Percentiles rank a stretch among this genome's conserved stretches.
Evolutionary conservation across 2,113 vertebrate species (phyloP).

Genomic region (Cephalopholis sonnerati): DNA sequence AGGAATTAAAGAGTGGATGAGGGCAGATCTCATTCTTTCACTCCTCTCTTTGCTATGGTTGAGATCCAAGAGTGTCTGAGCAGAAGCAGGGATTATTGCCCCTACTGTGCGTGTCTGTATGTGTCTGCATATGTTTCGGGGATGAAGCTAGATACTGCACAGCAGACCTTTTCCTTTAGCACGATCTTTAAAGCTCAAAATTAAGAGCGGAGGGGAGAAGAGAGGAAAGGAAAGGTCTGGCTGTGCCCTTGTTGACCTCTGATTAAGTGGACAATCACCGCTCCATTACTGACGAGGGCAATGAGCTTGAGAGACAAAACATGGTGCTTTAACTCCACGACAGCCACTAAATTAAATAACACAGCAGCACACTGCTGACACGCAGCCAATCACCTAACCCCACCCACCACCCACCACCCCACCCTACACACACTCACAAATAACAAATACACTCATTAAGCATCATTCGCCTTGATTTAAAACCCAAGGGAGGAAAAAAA

Average conservation of each 20-base stretch:
- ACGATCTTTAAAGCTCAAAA: constrained; percentile 14
- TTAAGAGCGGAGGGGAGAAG: neutral
- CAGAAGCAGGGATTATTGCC: constrained; percentile 68
- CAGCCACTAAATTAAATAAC: constrained; percentile 55
- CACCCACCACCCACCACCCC: constrained; percentile 25
- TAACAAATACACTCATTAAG: constrained; percentile 58
- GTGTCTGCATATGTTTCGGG: constrained; percentile 48
- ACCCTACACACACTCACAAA: constrained; percentile 15
- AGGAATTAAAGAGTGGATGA: constrained; percentile 75
- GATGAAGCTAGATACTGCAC: constrained; percentile 44
- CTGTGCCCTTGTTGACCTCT: constrained; percentile 42
- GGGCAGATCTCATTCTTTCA: constrained; percentile 66
- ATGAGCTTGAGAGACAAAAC: constrained; percentile 59
- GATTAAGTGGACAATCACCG: constrained; percentile 68
- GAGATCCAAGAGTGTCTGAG: constrained; percentile 63
- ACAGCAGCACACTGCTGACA: constrained; percentile 47
- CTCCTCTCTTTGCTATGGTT: constrained; percentile 59
- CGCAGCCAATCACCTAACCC: constrained; percentile 59
- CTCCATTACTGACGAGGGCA: constrained; percentile 50
- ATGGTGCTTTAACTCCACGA: constrained; percentile 48
- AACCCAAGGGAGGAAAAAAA: constrained; percentile 42
- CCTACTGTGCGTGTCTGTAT: constrained; percentile 56
- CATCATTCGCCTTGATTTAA: constrained; percentile 68
- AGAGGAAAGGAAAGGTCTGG: neutral
- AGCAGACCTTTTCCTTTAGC: constrained; percentile 33